phyloP scores from a whole-genome alignment of 2,797 vertebrate genomes.

The Oceanodroma leucorhoa region DNA sequence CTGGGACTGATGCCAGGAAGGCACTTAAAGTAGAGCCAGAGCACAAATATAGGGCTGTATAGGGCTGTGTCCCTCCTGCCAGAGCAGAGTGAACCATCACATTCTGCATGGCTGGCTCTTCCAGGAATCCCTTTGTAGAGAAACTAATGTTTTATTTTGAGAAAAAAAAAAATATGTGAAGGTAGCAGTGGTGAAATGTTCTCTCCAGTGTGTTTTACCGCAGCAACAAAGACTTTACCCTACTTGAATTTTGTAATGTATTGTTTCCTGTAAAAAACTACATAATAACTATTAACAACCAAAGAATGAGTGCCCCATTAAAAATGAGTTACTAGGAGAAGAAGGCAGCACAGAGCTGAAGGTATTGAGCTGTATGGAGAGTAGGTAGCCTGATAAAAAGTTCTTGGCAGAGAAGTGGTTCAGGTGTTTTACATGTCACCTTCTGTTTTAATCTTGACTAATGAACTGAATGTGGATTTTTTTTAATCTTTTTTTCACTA shows the following conservation, averaged over 20 bases:
- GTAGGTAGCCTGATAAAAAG: background rate
- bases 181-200: background rate
- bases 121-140: background rate
- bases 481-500: background rate
- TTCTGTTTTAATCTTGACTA: background rate
- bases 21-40: background rate
- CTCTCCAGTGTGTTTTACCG: background rate
- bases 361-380: background rate
- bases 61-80: background rate
- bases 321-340: background rate
- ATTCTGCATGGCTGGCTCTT: background rate
- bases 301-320: background rate
- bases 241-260: background rate
- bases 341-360: background rate
- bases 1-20: background rate
- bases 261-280: background rate
- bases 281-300: background rate
- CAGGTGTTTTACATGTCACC: background rate
- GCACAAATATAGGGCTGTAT: background rate
- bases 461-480: background rate
- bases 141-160: background rate
- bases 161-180: background rate
- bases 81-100: background rate
- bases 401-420: background rate
- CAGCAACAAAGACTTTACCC: background rate